A percentile compares a stretch with the other conserved stretches of the same genome.
Conservation (phyloP, 1,140 invertebrate genomes). For the Calosoma granatense region DNA sequence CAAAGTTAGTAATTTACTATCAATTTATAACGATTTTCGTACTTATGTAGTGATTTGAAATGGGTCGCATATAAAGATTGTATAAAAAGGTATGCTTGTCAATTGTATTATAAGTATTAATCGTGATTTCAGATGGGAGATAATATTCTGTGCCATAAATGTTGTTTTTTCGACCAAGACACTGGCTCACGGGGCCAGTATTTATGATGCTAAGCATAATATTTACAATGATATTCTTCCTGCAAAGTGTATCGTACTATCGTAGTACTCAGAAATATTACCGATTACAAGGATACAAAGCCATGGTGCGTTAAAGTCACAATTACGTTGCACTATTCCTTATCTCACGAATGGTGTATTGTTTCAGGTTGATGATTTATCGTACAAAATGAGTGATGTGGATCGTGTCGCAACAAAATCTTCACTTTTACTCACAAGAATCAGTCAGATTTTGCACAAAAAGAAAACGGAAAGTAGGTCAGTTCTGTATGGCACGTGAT, state of each 20-base stretch:
- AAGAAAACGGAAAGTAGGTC: too few relatives aligned
- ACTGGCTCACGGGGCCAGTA: background rate
- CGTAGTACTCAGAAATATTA: slow-evolving; percentile 24
- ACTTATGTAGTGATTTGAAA: too few relatives aligned
- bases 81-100: too few relatives aligned
- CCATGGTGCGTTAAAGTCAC: background rate
- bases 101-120: too few relatives aligned
- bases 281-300: slow-evolving; percentile 32
- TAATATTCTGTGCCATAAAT: background rate
- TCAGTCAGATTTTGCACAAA: background rate
- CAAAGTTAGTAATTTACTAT: background rate
- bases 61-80: too few relatives aligned
- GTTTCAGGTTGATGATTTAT: background rate
- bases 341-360: background rate
- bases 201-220: background rate
- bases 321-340: background rate
- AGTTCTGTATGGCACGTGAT: too few relatives aligned
- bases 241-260: background rate
- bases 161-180: background rate
- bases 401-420: background rate
- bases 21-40: background rate
- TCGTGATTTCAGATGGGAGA: background rate
- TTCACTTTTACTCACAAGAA: background rate
- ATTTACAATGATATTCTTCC: background rate
- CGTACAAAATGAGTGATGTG: background rate